These are phyloP conservation scores for Selenia dentaria DNA, from an alignment of 2,888 invertebrate genomes.

Conservation along the genomic window DNA sequence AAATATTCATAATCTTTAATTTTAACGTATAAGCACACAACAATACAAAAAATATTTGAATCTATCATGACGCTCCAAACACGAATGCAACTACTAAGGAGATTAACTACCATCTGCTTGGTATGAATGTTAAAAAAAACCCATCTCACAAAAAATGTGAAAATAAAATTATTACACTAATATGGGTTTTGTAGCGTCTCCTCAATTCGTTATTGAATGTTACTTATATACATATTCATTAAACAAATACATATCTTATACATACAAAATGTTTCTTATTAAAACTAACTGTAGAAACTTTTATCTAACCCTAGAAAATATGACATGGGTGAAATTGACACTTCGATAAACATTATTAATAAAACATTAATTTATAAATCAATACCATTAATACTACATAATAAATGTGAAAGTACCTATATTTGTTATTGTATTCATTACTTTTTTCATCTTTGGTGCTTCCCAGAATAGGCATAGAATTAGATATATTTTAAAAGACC, in stretches of 20 bases:
- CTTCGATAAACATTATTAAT: no score
- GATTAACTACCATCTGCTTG: constrained; percentile 31
- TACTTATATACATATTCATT: no score
- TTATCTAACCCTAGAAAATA: background rate
- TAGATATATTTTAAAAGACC: no score
- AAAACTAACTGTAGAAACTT: background rate
- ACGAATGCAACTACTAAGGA: constrained; percentile 13
- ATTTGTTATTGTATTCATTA: no score
- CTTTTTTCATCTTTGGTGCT: no score
- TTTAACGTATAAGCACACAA: constrained; percentile 40
- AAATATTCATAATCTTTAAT: constrained; percentile 52
- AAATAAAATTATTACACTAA: constrained; percentile 28
- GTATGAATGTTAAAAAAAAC: constrained; percentile 11
- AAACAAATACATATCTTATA: no score
- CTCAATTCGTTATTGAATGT: constrained; percentile 13
- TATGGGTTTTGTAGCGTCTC: constrained; percentile 12
- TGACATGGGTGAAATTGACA: background rate
- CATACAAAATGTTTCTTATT: no score
- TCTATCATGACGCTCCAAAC: constrained; percentile 1
- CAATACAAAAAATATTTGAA: background rate
- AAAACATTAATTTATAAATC: no score
- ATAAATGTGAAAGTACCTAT: no score
- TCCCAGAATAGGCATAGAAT: no score
- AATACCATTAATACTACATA: no score
- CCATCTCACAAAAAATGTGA: constrained; percentile 19